phyloP scores from a whole-genome alignment of 2,797 vertebrate species.

The Delichon dasypus region DNA sequence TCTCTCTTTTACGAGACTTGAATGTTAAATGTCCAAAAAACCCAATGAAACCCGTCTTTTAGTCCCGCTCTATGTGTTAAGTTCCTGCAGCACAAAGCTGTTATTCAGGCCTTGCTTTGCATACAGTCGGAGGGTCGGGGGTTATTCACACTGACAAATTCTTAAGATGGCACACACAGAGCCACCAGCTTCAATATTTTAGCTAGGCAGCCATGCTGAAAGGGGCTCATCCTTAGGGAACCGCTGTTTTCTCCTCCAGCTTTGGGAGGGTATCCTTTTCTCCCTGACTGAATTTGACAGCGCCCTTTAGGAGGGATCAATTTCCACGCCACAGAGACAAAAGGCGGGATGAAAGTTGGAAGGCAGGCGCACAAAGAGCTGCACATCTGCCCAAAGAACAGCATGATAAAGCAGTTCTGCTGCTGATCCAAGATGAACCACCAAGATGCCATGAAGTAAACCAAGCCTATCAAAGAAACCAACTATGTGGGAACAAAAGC shows the following conservation, averaged over 20 bases:
- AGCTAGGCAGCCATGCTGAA: conserved; percentile 58
- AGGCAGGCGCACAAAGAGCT: conserved; percentile 13
- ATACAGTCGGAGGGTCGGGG: conserved; percentile 84
- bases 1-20: conserved; percentile 71
- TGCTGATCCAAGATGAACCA: not conserved
- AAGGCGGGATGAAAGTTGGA: conserved; percentile 46
- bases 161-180: conserved; percentile 75
- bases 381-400: conserved; percentile 17
- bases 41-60: conserved; percentile 71
- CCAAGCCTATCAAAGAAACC: not conserved
- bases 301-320: conserved; percentile 72
- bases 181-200: conserved; percentile 62
- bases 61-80: conserved; percentile 47
- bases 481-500: not conserved
- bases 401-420: conserved; percentile 1
- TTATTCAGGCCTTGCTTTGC: conserved; percentile 79
- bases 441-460: not conserved
- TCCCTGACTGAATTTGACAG: conserved; percentile 75
- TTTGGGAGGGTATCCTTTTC: conserved; percentile 74
- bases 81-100: conserved; percentile 75
- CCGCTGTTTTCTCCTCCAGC: conserved; percentile 34
- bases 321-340: conserved; percentile 71
- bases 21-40: conserved; percentile 75
- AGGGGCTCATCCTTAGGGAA: conserved; percentile 38
- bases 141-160: conserved; percentile 83